Conservation (phyloP, 2,797 vertebrate species). For the Esox masquinongy region DNA sequence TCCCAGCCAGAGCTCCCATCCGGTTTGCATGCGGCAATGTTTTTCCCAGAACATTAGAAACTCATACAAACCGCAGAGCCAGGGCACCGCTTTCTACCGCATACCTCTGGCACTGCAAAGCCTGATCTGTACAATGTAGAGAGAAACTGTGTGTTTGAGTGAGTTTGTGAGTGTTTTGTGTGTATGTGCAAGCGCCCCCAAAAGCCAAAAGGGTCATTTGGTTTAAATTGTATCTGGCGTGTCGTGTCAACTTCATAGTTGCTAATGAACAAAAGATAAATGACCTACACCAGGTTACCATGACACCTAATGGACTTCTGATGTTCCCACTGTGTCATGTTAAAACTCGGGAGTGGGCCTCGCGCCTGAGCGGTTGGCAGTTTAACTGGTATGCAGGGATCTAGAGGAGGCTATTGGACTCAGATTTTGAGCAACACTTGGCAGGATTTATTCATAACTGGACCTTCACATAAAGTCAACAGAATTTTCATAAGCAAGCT, state of each 20-base stretch:
- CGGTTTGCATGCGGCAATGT: slow-evolving; percentile 17
- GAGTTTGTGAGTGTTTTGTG: background rate
- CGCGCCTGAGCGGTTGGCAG: background rate
- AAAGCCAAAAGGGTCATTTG: background rate
- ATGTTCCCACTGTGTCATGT: slow-evolving; percentile 6
- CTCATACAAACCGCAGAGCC: background rate
- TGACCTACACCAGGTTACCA: slow-evolving; percentile 2
- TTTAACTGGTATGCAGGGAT: slow-evolving; percentile 5
- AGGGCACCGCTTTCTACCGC: background rate
- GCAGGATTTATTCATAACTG: background rate
- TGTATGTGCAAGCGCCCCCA: background rate
- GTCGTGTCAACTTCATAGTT: background rate
- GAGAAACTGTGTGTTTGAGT: background rate
- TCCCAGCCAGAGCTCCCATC: slow-evolving; percentile 58
- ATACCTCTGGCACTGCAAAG: slow-evolving; percentile 5
- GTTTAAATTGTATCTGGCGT: slow-evolving; percentile 3
- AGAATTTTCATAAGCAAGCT: background rate
- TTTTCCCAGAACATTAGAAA: slow-evolving; percentile 10
- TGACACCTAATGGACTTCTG: slow-evolving; percentile 8
- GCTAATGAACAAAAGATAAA: background rate
- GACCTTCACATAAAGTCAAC: background rate
- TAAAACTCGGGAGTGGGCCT: background rate
- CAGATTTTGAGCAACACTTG: background rate
- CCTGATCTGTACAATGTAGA: slow-evolving; percentile 1
- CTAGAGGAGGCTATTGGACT: background rate